Evolutionary conservation across 2,888 invertebrate species (phyloP).

Genomic region (Acleris literana): DNA sequence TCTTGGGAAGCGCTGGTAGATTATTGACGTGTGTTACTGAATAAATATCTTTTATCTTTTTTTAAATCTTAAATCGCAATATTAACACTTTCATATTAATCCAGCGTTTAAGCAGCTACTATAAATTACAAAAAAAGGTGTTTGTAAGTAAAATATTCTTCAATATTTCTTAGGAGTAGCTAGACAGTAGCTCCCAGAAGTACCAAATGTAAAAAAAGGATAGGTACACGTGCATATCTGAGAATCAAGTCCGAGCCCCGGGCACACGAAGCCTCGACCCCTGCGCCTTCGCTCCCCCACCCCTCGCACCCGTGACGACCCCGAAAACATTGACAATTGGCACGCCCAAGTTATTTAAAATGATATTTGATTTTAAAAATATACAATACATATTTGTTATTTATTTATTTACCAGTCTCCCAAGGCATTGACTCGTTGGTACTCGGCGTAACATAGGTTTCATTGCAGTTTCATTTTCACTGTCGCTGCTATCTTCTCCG

Average conservation of each 20-base stretch:
- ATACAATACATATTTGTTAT: slow-evolving; percentile 48
- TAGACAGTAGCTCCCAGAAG: too few relatives aligned
- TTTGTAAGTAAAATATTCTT: too few relatives aligned
- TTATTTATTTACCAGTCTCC: slow-evolving; percentile 87
- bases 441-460: slow-evolving; percentile 90
- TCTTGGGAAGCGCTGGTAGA: too few relatives aligned
- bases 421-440: slow-evolving; percentile 92
- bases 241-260: slow-evolving; percentile 11
- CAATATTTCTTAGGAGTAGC: too few relatives aligned
- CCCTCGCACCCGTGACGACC: neutral
- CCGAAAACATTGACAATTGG: slow-evolving; percentile 25
- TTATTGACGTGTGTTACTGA: too few relatives aligned
- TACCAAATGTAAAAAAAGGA: too few relatives aligned
- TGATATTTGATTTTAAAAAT: slow-evolving; percentile 2
- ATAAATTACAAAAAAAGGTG: too few relatives aligned
- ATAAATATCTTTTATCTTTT: too few relatives aligned
- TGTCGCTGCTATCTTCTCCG: slow-evolving; percentile 86
- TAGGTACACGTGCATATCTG: neutral
- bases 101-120: too few relatives aligned
- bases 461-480: slow-evolving; percentile 92
- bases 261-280: slow-evolving; percentile 10
- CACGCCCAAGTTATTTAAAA: slow-evolving; percentile 22
- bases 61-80: too few relatives aligned
- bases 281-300: slow-evolving; percentile 8
- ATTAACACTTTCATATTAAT: too few relatives aligned